These are phyloP conservation scores for Clupea harengus DNA, from an alignment of 2,113 vertebrate species.

Conservation along the genomic window DNA sequence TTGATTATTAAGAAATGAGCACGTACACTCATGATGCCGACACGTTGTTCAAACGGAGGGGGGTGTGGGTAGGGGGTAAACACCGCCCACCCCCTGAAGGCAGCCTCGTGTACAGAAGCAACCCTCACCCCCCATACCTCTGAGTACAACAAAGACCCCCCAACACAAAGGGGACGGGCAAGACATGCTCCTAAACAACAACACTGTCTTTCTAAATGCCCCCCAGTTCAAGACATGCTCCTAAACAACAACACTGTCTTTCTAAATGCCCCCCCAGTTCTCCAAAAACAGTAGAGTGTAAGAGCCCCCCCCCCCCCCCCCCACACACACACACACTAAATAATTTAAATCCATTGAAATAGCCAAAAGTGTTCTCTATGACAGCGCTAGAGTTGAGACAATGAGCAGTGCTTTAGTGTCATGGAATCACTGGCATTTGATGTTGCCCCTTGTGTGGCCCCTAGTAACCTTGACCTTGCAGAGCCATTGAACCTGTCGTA, in stretches of 20 bases:
- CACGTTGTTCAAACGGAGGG: neutral
- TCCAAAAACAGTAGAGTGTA: neutral
- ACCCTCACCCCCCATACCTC: neutral
- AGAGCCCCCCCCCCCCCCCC: neutral
- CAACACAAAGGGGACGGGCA: neutral
- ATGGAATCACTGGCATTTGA: neutral
- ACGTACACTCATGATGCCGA: neutral
- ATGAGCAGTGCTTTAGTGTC: neutral
- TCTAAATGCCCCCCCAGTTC: neutral
- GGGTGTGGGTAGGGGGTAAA: neutral
- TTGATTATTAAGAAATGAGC: neutral
- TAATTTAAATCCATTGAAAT: neutral
- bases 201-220: neutral
- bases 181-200: neutral
- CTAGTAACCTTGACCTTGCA: neutral
- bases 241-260: too few species aligned
- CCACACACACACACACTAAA: neutral
- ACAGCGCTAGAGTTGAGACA: neutral
- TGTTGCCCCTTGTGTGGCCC: neutral
- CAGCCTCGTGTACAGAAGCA: neutral
- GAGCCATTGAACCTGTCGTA: neutral
- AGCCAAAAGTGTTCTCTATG: neutral
- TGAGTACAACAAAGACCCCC: neutral
- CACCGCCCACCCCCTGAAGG: neutral
- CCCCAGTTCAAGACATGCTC: too few species aligned